phyloP scores from a whole-genome alignment of 2,888 invertebrate genomes.

The Lasioglossum oenotherae region DNA sequence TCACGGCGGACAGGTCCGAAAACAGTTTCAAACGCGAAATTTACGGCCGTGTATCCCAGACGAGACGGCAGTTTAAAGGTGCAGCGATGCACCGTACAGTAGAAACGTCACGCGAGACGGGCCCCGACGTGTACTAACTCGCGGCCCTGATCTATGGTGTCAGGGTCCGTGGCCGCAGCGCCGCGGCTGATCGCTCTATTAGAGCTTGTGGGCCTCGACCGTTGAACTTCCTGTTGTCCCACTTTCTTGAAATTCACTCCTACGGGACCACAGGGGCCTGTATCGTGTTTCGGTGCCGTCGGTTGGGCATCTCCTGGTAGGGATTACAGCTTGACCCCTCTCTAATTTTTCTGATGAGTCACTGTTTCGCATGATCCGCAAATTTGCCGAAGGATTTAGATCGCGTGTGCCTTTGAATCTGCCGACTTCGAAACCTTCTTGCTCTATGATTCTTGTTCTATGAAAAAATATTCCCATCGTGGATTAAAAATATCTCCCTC shows the following conservation, averaged over 20 bases:
- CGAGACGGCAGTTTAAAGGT: conserved; percentile 43
- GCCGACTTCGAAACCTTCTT: too few species aligned
- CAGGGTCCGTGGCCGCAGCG: conserved; percentile 62
- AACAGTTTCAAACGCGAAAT: conserved; percentile 42
- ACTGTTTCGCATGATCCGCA: background rate
- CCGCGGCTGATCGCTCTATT: conserved; percentile 69
- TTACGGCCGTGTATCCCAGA: conserved; percentile 40
- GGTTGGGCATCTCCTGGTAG: background rate
- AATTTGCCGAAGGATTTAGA: background rate
- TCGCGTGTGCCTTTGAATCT: background rate
- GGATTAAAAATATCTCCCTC: too few species aligned
- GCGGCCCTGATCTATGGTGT: conserved; percentile 67
- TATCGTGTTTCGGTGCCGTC: conserved; percentile 17
- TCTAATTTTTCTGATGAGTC: background rate
- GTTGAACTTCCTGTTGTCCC: conserved; percentile 64
- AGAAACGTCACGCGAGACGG: conserved; percentile 67
- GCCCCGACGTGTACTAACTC: conserved; percentile 65
- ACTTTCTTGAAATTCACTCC: conserved; percentile 58
- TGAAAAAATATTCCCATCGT: too few species aligned
- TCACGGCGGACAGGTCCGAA: conserved; percentile 18
- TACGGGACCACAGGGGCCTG: background rate
- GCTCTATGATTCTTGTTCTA: too few species aligned
- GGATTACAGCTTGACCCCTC: conserved; percentile 5
- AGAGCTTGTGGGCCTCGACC: conserved; percentile 55
- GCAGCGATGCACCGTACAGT: conserved; percentile 36